Percentiles rank a stretch among this genome's conserved stretches.
Evolutionary conservation across 2,113 vertebrate genomes (phyloP).

Genomic region (Phyllopteryx taeniolatus): DNA sequence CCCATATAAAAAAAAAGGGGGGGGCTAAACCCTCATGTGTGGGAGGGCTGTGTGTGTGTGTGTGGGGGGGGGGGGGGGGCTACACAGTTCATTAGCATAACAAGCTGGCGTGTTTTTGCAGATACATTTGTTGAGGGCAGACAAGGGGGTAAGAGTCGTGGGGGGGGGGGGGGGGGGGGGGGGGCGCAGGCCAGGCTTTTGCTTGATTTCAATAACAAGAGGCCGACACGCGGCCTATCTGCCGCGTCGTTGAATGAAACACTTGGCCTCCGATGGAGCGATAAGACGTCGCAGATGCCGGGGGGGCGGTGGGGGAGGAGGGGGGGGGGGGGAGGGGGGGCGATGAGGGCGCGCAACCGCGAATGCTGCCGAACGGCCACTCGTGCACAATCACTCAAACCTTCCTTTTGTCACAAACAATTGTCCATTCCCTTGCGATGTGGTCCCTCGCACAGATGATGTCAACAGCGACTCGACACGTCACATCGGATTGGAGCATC

Average conservation of each 20-base stretch:
- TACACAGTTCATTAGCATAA: slow-evolving; percentile 77
- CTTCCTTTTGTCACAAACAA: not conserved
- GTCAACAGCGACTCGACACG: not conserved
- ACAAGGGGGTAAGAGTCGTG: slow-evolving; percentile 58
- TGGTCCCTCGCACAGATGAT: not conserved
- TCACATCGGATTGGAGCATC: no score
- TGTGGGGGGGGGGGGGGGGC: slow-evolving; percentile 10
- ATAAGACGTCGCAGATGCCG: slow-evolving; percentile 74
- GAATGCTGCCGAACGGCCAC: not conserved
- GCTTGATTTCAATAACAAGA: slow-evolving; percentile 81
- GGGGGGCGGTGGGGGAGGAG: not conserved
- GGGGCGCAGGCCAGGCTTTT: slow-evolving; percentile 49
- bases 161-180: slow-evolving; percentile 21
- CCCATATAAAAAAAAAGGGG: slow-evolving; percentile 40
- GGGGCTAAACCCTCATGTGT: slow-evolving; percentile 37
- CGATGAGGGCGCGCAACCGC: not conserved
- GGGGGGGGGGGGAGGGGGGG: not conserved
- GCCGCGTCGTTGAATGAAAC: slow-evolving; percentile 74
- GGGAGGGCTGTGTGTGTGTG: slow-evolving; percentile 8
- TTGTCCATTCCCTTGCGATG: not conserved
- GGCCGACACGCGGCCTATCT: slow-evolving; percentile 73
- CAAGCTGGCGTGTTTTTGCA: slow-evolving; percentile 81
- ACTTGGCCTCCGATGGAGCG: slow-evolving; percentile 70
- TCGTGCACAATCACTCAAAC: slow-evolving; percentile 28
- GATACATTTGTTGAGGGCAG: slow-evolving; percentile 79